Base-by-base conservation (phyloP, 2,113 vertebrate species). In the Okapia johnstoni region DNA sequence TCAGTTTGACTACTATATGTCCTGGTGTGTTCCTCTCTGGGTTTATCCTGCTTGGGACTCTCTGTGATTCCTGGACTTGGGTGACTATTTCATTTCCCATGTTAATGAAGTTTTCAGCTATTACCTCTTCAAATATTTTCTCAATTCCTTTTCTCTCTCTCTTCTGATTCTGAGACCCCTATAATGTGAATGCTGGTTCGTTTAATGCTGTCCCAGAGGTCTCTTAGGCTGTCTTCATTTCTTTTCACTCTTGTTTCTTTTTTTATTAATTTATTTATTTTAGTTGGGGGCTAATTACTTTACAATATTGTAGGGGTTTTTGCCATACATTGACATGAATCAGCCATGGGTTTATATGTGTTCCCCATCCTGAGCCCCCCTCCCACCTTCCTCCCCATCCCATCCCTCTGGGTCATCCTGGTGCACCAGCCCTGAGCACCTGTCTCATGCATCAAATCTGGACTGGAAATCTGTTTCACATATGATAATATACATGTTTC, bases 131-230 rank as follows among this genome's bases (percentile, higher is more conserved):
- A 73, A 73, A 73, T 40, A 23, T 23, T 73, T 73, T 73, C n/a
- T 73, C 63, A 36, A 19, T 73, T 73, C 5, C 19, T 40, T 40
- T 25, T 21, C n/a, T 40, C 19, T 70, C 66, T 40, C 66, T 73
- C 66, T 40, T 6, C n/a, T 73, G n/a, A 19, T 73, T 23, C 66
- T 40, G 10, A 40, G 66, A 40, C 10, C n/a, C 66, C 66, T 40
- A 11, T 36, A 73, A 73, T 23, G 23, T 13, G 19, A 73, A 40
- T 40, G 10, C 23, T 40, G 19, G 66, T 40, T 2, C 5, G 0
- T 40, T 40, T 40, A 25, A 23, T 40, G 66, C n/a, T 66, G 16
- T 3, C n/a, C 19, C n/a, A 23, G 66, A 40, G 19, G 19, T 23
- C n/a, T 73, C 40, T 40, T 23, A 40, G 66, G 19, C 12, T 40